A percentile compares a stretch with the other conserved stretches of the same genome.
Conservation (phyloP, 1,140 invertebrate species). For the Pissodes strobi region DNA sequence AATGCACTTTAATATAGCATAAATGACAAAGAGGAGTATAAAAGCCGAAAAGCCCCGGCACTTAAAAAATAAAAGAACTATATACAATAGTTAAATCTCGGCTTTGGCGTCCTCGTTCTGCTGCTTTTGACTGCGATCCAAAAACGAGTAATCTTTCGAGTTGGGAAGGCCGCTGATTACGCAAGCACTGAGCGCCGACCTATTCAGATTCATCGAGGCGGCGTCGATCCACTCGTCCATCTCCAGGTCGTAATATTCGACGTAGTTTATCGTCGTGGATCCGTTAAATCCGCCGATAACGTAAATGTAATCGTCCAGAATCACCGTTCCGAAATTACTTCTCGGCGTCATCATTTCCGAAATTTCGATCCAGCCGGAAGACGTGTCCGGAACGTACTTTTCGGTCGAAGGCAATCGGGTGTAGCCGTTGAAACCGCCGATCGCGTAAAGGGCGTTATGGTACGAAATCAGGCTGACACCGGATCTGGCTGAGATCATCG, state of each 20-base stretch:
- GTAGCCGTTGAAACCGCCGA: constrained; percentile 73
- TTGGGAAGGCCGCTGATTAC: constrained; percentile 65
- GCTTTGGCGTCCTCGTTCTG: constrained; percentile 12
- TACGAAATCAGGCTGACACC: constrained; percentile 71
- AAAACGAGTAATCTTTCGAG: constrained; percentile 58
- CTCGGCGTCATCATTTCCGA: constrained; percentile 76
- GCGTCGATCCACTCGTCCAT: constrained; percentile 71
- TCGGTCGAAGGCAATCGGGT: constrained; percentile 61
- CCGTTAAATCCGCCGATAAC: constrained; percentile 76
- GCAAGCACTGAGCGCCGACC: constrained; percentile 69
- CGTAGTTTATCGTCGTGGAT: constrained; percentile 67
- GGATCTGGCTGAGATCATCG: constrained; percentile 73
- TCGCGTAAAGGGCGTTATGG: constrained; percentile 65
- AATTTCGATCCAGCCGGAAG: constrained; percentile 58
- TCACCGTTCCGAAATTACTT: constrained; percentile 75
- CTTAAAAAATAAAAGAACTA: too few species aligned
- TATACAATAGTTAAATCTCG: too few species aligned
- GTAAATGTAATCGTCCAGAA: constrained; percentile 71
- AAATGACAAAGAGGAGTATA: too few species aligned
- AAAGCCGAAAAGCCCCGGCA: too few species aligned
- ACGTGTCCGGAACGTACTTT: constrained; percentile 43
- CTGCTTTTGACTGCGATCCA: constrained; percentile 21
- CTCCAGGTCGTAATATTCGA: constrained; percentile 73
- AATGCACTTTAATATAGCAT: too few species aligned
- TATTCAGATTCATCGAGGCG: constrained; percentile 70